Conservation (phyloP, 2,888 invertebrate genomes). For the Gari tellinella region DNA sequence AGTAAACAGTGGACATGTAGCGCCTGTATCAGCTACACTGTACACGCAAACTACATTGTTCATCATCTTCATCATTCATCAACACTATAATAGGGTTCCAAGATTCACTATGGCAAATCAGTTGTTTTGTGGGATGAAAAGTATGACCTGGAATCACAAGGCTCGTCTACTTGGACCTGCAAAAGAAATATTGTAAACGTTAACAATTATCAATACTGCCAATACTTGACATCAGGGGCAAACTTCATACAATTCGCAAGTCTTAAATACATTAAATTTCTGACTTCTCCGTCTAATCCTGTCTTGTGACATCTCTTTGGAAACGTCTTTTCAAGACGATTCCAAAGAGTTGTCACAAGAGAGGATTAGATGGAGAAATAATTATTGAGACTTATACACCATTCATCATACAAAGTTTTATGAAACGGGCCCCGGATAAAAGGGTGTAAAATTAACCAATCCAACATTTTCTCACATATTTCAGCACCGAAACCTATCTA, state of each 20-base stretch:
- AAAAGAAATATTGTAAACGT: neutral
- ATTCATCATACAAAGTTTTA: too few relatives aligned
- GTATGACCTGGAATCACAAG: conserved; percentile 29
- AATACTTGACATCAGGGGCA: neutral
- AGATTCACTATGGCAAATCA: neutral
- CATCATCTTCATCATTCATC: conserved; percentile 47
- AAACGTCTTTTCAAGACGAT: too few relatives aligned
- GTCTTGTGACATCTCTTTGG: too few relatives aligned
- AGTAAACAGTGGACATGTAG: conserved; percentile 34
- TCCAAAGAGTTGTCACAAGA: too few relatives aligned
- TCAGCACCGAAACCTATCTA: too few relatives aligned
- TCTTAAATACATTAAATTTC: neutral
- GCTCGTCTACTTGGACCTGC: conserved; percentile 55
- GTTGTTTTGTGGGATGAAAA: conserved; percentile 28
- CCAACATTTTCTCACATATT: too few relatives aligned
- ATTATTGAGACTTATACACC: too few relatives aligned
- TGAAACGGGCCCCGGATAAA: too few relatives aligned
- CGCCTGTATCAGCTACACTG: conserved; percentile 50
- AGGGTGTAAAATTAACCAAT: too few relatives aligned
- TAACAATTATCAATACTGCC: neutral
- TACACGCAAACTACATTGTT: conserved; percentile 39
- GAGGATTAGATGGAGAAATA: too few relatives aligned
- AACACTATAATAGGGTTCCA: conserved; percentile 8
- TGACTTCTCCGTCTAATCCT: too few relatives aligned
- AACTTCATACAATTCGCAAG: neutral